Evolutionary conservation across 53 echinoderm and acorn worm genomes (phyloP), one percentile per base, ranked within the genome.

Genomic region (Holothuria leucospilota): DNA sequence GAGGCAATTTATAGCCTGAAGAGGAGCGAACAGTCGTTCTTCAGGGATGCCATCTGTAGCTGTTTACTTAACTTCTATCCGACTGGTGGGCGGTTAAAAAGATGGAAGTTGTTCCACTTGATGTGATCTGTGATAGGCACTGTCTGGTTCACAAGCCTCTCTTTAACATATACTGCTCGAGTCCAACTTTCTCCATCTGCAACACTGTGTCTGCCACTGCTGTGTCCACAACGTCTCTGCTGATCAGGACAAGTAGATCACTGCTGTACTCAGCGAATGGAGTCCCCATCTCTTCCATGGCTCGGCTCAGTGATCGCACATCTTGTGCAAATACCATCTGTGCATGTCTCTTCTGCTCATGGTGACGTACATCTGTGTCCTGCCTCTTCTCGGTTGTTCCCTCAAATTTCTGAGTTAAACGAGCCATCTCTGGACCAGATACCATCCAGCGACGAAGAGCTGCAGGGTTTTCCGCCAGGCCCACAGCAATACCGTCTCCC

Each of bases 401-500:
- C n/a, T n/a, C n/a, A n/a, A n/a, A n/a, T n/a, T n/a, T n/a, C n/a
- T n/a, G n/a, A n/a, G n/a, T n/a, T n/a, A n/a, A n/a, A n/a, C n/a
- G n/a, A n/a, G n/a, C n/a, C n/a, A n/a, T n/a, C n/a, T n/a, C n/a
- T n/a, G n/a, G n/a, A n/a, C n/a, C n/a, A n/a, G n/a, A n/a, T n/a
- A n/a, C n/a, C n/a, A n/a, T n/a, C n/a, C n/a, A n/a, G 25, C 53
- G 14, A 13, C 69, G 51, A 5, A 88, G 88, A 29, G 82, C 29
- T 68, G 81, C 59, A 2, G 58, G 56, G 28, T 82, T 69, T 14
- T 82, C 82, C 25, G 88, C 67, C 69, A 88, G 69, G 12, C 88
- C 40, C 12, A 88, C 69, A 56, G 82, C 88, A 16, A 81, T 68
- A 52, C 88, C 88, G 29, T 81, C 82, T 16, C 70, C n/a, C 82